A percentile compares a stretch with the other conserved stretches of the same genome.
These are phyloP conservation scores for Chironex yamaguchii DNA, from an alignment of 30 jellyfish, hydroid and myxozoan species.

Conservation along the genomic window DNA sequence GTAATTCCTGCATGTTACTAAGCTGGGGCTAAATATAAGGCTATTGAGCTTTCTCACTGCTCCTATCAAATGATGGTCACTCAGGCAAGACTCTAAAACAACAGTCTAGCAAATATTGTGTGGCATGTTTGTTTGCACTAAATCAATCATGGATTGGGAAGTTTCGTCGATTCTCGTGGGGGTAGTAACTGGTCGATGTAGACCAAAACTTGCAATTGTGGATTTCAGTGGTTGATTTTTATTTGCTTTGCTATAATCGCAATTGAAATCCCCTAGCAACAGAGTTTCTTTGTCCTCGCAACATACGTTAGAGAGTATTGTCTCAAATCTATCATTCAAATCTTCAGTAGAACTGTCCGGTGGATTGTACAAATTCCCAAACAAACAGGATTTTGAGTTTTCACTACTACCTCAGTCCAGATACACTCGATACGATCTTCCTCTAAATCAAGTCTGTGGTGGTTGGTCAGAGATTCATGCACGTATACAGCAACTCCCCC, in stretches of 20 bases:
- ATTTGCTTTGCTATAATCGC: not conserved
- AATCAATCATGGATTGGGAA: not conserved
- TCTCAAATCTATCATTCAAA: not conserved
- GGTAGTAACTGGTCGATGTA: not conserved
- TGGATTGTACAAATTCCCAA: conserved; percentile 44
- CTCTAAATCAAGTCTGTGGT: conserved; percentile 50
- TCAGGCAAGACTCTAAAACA: not conserved
- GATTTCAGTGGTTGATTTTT: not conserved
- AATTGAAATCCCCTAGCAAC: not conserved
- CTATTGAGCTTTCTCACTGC: conserved; percentile 47
- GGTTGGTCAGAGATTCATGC: conserved; percentile 32
- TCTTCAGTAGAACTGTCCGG: not conserved
- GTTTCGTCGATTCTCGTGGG: not conserved
- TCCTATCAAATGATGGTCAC: not conserved
- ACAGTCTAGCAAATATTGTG: not conserved
- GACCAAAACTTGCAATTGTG: not conserved
- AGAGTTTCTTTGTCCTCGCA: conserved; percentile 7
- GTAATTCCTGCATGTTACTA: conserved; percentile 61
- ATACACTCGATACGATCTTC: conserved; percentile 42
- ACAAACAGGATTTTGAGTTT: conserved; percentile 49
- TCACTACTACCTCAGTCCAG: conserved; percentile 45
- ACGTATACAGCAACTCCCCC: conserved; percentile 39
- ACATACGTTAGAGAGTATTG: conserved; percentile 8
- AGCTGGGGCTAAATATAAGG: not conserved
- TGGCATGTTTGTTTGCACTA: not conserved